Percentiles rank a stretch among this genome's conserved stretches.
phyloP scores from a whole-genome alignment of 2,888 invertebrate species.

The Galerucella calmariensis region DNA sequence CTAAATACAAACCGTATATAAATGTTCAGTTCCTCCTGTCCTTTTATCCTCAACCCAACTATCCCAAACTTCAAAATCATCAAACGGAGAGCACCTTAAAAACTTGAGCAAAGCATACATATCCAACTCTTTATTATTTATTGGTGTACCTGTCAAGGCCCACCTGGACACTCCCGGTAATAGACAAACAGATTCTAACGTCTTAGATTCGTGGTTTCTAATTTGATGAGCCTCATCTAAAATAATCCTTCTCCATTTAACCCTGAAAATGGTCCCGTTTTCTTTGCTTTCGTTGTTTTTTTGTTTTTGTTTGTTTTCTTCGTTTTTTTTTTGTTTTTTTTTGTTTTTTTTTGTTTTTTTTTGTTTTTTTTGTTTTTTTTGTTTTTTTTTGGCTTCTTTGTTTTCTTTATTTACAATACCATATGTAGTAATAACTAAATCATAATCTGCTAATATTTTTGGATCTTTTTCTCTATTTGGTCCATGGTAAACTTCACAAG shows the following conservation, averaged over 20 bases:
- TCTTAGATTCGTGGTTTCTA: constrained; percentile 85
- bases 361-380: no score
- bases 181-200: constrained; percentile 77
- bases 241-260: constrained; percentile 88
- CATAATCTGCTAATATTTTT: constrained; percentile 74
- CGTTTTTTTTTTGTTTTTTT: no score
- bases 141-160: constrained; percentile 94
- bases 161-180: constrained; percentile 76
- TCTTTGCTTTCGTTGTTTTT: constrained; percentile 72
- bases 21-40: constrained; percentile 79
- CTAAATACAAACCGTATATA: constrained; percentile 70
- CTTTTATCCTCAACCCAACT: constrained; percentile 90
- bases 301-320: no score
- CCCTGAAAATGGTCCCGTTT: constrained; percentile 72
- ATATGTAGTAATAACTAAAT: constrained; percentile 92
- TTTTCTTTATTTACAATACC: constrained; percentile 75
- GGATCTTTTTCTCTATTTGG: constrained; percentile 74
- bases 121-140: constrained; percentile 93
- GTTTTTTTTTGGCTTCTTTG: no score
- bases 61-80: constrained; percentile 89
- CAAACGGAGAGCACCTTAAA: constrained; percentile 86
- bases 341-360: no score
- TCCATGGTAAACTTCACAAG: constrained; percentile 84
- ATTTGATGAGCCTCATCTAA: constrained; percentile 95
- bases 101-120: constrained; percentile 85